Evolutionary conservation across 37 sponge, comb jelly and placozoan species (phyloP).

Genomic region (Beroe forskalii): DNA sequence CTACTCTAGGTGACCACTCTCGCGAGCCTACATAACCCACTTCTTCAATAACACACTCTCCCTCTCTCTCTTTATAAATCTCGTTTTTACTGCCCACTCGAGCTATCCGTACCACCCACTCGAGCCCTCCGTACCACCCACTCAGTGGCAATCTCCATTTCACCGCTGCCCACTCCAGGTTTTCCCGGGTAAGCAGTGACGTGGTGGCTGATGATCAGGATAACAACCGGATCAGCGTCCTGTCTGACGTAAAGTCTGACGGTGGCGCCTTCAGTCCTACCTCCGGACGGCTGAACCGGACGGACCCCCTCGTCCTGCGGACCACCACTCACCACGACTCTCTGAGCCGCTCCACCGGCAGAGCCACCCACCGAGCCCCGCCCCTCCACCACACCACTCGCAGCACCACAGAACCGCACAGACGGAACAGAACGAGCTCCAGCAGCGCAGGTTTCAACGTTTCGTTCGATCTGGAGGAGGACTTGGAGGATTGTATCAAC

Average conservation of each 20-base stretch:
- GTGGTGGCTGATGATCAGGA: constrained; percentile 3
- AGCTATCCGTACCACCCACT: no score
- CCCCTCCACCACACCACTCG: background rate
- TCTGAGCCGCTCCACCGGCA: background rate
- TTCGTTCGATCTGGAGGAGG: background rate
- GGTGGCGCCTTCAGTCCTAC: background rate
- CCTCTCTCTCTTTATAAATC: no score
- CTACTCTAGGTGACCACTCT: no score
- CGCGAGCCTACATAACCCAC: no score
- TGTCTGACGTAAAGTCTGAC: constrained; percentile 28
- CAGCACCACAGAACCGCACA: background rate
- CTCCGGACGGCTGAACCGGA: background rate
- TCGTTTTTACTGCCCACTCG: no score
- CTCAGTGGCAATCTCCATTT: no score
- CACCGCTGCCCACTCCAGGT: constrained; percentile 31
- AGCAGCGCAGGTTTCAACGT: background rate
- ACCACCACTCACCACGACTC: no score
- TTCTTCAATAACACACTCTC: no score
- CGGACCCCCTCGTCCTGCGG: background rate
- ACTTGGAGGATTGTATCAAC: constrained; percentile 40
- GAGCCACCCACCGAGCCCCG: background rate
- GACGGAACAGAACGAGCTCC: background rate
- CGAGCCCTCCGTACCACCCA: no score
- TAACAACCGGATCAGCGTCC: background rate
- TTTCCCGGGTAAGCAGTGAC: constrained; percentile 36